Percentiles rank a stretch among this genome's conserved stretches.
Evolutionary conservation across 1,140 invertebrate species (phyloP).

Genomic region (Saccostrea cuccullata): DNA sequence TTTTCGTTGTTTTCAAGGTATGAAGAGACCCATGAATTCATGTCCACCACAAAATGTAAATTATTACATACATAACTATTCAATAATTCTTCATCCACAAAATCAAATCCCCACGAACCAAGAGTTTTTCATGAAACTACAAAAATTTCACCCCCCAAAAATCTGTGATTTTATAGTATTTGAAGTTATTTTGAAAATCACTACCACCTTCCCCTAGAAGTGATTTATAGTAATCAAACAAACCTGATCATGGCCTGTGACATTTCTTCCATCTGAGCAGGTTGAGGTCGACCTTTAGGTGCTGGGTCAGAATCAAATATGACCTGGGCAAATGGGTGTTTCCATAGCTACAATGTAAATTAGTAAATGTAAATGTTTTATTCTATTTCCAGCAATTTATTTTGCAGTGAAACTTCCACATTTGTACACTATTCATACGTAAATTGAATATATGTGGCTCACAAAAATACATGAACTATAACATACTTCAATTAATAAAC

Average conservation of each 20-base stretch:
- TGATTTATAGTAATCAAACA: not conserved
- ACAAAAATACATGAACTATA: not conserved
- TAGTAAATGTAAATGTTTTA: too few species aligned
- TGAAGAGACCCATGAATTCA: too few species aligned
- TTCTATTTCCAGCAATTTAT: too few species aligned
- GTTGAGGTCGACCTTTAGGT: conserved; percentile 79
- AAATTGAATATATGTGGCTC: not conserved
- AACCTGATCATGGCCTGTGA: conserved; percentile 98
- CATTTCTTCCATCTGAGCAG: conserved; percentile 94
- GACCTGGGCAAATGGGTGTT: conserved; percentile 95
- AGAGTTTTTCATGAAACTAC: too few species aligned
- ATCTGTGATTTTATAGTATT: too few species aligned
- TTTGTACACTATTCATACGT: not conserved
- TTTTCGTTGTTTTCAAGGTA: too few species aligned
- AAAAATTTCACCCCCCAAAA: too few species aligned
- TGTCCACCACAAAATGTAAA: too few species aligned
- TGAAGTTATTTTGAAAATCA: not conserved
- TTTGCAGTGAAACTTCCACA: too few species aligned
- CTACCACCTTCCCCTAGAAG: not conserved
- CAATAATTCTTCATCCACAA: too few species aligned
- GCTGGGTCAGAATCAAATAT: conserved; percentile 99
- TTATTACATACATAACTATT: too few species aligned
- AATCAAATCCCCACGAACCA: too few species aligned
- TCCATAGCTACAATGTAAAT: conserved; percentile 87
- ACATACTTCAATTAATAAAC: not conserved